These are phyloP conservation scores for Acestrorhynchus altus DNA, from an alignment of 2,797 vertebrate genomes.

Conservation along the genomic window DNA sequence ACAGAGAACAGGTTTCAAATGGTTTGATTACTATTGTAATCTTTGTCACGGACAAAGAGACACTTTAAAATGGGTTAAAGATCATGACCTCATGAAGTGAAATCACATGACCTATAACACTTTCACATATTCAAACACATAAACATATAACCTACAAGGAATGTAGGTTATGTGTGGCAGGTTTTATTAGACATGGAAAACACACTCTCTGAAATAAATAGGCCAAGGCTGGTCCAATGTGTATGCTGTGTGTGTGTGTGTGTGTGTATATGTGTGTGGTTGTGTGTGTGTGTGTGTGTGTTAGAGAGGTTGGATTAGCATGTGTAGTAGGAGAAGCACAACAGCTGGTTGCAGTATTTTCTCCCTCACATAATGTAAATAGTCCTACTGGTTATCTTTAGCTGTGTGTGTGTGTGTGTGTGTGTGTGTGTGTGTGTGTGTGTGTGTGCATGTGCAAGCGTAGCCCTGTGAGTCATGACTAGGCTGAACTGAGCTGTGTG, in stretches of 20 bases:
- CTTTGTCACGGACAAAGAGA: too few species aligned
- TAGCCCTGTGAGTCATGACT: constrained; percentile 35
- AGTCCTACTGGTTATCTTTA: constrained; percentile 45
- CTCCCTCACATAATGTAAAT: constrained; percentile 33
- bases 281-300: constrained; percentile 6
- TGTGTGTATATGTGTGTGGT: too few species aligned
- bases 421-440: constrained; percentile 48
- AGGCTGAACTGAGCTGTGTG: background rate
- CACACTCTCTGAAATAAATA: constrained; percentile 24
- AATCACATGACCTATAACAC: too few species aligned
- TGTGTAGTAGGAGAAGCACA: constrained; percentile 30
- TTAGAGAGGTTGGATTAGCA: background rate
- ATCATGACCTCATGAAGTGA: too few species aligned
- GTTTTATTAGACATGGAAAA: constrained; percentile 16
- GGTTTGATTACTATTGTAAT: too few species aligned
- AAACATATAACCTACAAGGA: background rate
- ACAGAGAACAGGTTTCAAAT: too few species aligned
- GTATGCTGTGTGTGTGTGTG: constrained; percentile 47
- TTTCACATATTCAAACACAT: too few species aligned
- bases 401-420: constrained; percentile 47
- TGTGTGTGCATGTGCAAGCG: background rate
- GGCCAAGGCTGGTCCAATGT: constrained; percentile 15
- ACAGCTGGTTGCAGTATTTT: constrained; percentile 26
- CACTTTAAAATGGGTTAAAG: too few species aligned
- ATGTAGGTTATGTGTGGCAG: constrained; percentile 2